Conservation (phyloP, 2,113 vertebrate genomes). For the Lagopus leucura region DNA sequence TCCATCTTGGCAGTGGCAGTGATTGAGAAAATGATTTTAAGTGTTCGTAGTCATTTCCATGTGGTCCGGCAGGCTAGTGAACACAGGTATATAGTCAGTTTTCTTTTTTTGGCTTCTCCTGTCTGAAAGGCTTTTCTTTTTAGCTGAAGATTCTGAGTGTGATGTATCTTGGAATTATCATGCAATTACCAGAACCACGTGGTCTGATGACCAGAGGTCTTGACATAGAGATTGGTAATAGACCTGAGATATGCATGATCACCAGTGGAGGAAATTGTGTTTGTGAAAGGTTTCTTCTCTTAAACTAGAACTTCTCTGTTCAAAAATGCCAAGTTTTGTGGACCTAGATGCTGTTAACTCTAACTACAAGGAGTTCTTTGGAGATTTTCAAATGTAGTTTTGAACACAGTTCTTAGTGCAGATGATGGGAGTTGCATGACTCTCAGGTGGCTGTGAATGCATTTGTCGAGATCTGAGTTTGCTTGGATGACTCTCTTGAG, state of each 20-base stretch:
- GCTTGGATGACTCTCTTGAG: not conserved
- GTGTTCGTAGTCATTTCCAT: not conserved
- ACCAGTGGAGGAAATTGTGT: not conserved
- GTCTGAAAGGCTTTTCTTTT: not conserved
- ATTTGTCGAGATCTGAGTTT: not conserved
- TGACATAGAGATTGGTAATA: not conserved
- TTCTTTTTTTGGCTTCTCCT: not conserved
- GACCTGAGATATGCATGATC: not conserved
- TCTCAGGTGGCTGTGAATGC: not conserved
- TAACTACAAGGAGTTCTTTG: not conserved
- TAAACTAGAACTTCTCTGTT: not conserved
- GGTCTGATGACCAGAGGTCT: not conserved
- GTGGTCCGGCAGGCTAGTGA: not conserved
- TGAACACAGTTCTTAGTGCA: not conserved
- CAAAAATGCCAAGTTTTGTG: accelerated
- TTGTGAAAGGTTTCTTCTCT: not conserved
- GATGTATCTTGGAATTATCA: not conserved
- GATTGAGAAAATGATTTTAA: not conserved
- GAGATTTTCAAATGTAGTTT: not conserved
- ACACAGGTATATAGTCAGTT: not conserved
- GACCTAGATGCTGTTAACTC: not conserved
- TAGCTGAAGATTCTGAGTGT: not conserved
- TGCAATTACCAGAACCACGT: not conserved
- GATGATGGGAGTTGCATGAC: not conserved
- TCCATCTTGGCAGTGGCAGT: not conserved